Base-by-base conservation (phyloP, 2,113 vertebrate species). In the Castor canadensis region DNA sequence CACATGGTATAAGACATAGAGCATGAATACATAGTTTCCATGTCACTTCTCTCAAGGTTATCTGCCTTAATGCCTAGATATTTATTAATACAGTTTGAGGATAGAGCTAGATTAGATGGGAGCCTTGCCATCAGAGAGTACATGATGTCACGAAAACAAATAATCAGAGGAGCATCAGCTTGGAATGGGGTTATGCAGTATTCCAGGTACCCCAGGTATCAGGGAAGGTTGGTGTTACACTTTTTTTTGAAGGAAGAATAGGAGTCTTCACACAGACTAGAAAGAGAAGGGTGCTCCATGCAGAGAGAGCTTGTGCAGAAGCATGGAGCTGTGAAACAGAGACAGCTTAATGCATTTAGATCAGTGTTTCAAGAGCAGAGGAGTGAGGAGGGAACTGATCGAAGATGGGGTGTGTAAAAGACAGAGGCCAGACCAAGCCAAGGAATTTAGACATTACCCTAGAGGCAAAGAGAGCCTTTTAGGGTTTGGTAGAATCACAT, bases 11-110 rank as follows among this genome's bases (percentile, higher is more conserved):
- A 10, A 58, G 26, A 71, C 38, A 13, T 0, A 19, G 35, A 22
- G 24, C 15, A 26, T 2, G 5, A 10, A 60, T 9, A 3, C 3
- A 1, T 5, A 1, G 2, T 11, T 49, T 35, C 47, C 13, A 12
- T 26, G 32, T 35, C 20, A 10, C 58, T 66, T 43, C 84, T 52
- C 16, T 12, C 24, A n/a, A 26, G 45, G 20, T 49, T 3, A 15
- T n/a, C 47, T 89, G 43, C 22, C 11, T 43, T 69, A 64, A 15
- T 6, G 28, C 54, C 38, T 35, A 40, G 26, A 56, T 11, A 45
- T 32, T 47, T 45, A 11, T 17, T 26, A 49, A 80, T 40, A 47
- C 4, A 1, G 69, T 24, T 60, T 58, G 20, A 38, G 43, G 38
- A 30, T 22, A 76, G 40, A 66, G n/a, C 49, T 75, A 13, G 79